Percentiles rank a stretch among this genome's conserved stretches.
Conservation (phyloP, 2,797 vertebrate species). For the Iguana delicatissima region DNA sequence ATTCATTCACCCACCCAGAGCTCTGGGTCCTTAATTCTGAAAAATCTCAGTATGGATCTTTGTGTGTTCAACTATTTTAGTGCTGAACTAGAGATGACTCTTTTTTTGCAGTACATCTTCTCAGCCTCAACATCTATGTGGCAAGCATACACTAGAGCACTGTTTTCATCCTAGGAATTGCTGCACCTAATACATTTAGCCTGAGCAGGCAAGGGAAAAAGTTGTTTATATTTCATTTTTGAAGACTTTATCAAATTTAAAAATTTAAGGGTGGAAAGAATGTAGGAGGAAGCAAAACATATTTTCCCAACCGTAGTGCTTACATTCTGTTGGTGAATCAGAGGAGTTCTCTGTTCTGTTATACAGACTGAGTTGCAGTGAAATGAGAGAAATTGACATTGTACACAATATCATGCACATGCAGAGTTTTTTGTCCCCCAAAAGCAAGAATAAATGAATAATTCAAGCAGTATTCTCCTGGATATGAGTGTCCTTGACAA, state of each 20-base stretch:
- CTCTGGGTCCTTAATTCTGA: neutral
- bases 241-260: neutral
- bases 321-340: neutral
- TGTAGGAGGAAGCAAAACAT: neutral
- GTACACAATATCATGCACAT: neutral
- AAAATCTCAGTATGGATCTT: neutral
- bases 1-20: neutral
- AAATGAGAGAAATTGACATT: neutral
- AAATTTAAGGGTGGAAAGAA: neutral
- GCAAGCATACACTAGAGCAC: neutral
- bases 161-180: neutral
- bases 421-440: neutral
- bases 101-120: neutral
- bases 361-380: neutral
- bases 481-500: too few relatives aligned
- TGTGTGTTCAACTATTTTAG: neutral
- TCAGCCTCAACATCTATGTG: neutral
- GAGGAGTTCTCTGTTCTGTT: neutral
- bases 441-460: neutral
- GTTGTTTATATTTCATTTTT: neutral
- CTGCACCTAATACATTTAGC: neutral
- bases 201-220: neutral
- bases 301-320: neutral
- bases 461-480: too few relatives aligned
- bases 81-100: neutral